Base-by-base conservation (phyloP, 1,140 invertebrate species). In the Formica selysi region DNA sequence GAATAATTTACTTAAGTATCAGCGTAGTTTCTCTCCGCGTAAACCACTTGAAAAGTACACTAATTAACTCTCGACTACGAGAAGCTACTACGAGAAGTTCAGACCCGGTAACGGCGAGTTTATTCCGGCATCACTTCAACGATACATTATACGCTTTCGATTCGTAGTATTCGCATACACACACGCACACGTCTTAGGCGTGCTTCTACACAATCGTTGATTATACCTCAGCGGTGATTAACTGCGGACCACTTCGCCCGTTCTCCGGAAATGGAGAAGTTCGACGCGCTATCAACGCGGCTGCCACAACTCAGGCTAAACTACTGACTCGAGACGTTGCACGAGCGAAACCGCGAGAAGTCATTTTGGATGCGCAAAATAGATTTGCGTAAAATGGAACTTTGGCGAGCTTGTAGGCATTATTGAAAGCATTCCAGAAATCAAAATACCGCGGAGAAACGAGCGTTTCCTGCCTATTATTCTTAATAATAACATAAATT, bases 181-280 rank as follows among this genome's bases (percentile, higher is more conserved):
- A 22, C 11, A 11, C 11, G 1, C 8, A 8, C 2, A n/a, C 2
- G 32, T 2, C 8, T 10, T 11, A 22, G 32, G 6, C 32, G n/a
- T 4, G 16, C 67, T 38, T 59, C 32, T 44, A 38, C 16, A 32
- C 68, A 51, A 59, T 79, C 78, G 65, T 36, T 64, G 88, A 90
- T 90, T 89, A 90, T 65, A 85, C 62, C 51, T 71, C 68, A 5
- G 44, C 67, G 32, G 80, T 90, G 88, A 90, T 90, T 90, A 90
- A 89, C 57, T 85, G 67, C 61, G 61, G 44, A 61, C 83, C 61
- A 32, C 13, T 64, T 10, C 44, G 51, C 29, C 71, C 86, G 54
- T 59, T 32, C 64, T 36, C n/a, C 10, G 13, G 59, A 85, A 71
- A 86, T 51, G 48, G 26, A 86, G 59, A 78, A 83, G 83, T 85